These are phyloP conservation scores for Nephotettix cincticeps DNA, from an alignment of 1,140 invertebrate genomes.

Conservation along the genomic window DNA sequence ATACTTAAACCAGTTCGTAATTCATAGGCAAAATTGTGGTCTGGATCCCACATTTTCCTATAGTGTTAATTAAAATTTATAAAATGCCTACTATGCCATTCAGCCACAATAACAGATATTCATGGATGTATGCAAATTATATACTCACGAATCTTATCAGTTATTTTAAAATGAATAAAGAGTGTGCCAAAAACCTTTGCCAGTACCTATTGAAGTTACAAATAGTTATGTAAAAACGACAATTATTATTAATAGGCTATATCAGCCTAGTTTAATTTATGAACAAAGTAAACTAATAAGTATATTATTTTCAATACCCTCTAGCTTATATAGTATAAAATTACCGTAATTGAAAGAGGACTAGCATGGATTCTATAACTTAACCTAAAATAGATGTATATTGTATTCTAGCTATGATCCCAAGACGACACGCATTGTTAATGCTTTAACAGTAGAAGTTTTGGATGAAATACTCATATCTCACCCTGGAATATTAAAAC, in stretches of 20 bases:
- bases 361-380: not conserved
- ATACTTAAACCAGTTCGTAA: too few species aligned
- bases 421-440: not conserved
- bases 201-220: too few species aligned
- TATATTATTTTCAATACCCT: not conserved
- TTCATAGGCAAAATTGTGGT: too few species aligned
- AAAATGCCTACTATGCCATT: too few species aligned
- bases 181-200: too few species aligned
- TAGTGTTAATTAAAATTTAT: too few species aligned
- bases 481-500: not conserved
- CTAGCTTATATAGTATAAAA: not conserved
- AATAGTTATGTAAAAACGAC: not conserved
- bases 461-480: not conserved
- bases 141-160: too few species aligned
- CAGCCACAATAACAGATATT: too few species aligned
- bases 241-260: not conserved
- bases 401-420: slow-evolving; percentile 6
- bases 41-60: too few species aligned
- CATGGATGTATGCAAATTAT: too few species aligned
- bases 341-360: not conserved
- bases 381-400: too few species aligned
- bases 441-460: not conserved
- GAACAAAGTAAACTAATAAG: not conserved
- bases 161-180: too few species aligned
- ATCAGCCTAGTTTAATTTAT: not conserved